These are phyloP conservation scores for Phymanthus crucifer DNA, from an alignment of 92 coral and sea anemone species.

Conservation along the genomic window DNA sequence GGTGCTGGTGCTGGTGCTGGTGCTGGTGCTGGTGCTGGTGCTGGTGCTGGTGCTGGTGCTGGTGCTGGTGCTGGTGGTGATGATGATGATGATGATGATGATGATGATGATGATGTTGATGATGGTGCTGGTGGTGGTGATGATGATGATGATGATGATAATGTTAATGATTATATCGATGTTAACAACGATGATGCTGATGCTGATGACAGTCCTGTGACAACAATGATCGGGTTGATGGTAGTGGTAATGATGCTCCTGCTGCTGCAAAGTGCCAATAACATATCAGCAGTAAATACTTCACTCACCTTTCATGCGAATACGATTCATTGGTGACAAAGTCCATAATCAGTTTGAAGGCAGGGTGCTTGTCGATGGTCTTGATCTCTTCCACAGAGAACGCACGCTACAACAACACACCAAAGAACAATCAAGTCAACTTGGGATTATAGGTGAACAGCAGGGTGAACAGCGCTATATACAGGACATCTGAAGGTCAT, in stretches of 20 bases:
- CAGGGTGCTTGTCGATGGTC: constrained; percentile 92
- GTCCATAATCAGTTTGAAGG: constrained; percentile 88
- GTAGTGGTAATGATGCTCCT: neutral
- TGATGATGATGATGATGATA: neutral
- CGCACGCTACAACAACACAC: constrained; percentile 52
- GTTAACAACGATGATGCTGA: neutral
- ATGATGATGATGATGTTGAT: neutral
- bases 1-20: neutral
- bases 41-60: neutral
- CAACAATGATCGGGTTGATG: too few species aligned
- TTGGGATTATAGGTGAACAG: neutral
- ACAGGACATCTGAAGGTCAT: neutral
- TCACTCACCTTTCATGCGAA: constrained; percentile 85
- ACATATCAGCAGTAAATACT: neutral
- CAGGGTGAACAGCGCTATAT: neutral
- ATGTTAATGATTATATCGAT: neutral
- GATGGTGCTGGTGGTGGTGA: neutral
- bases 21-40: neutral
- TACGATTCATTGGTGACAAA: constrained; percentile 89
- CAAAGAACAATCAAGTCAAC: neutral
- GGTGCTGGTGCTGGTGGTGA: neutral
- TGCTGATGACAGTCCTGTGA: too few species aligned
- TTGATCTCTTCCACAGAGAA: constrained; percentile 76
- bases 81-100: neutral
- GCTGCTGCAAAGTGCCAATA: neutral